Conservation (phyloP, 2,113 vertebrate species). For the Callionymus lyra region DNA sequence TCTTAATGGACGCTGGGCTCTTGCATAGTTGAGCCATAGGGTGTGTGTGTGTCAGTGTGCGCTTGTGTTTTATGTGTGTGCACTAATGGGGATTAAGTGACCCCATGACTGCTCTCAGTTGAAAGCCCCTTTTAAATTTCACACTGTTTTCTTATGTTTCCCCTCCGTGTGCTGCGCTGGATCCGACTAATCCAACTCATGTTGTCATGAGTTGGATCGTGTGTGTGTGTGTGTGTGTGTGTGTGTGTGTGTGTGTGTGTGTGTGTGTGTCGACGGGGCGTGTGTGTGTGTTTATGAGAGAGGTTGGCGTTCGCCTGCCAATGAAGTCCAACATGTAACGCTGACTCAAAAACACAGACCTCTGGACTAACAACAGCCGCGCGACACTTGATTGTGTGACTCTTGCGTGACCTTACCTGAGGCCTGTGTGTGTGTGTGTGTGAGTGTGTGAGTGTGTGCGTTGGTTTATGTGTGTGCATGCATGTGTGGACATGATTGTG, state of each 20-base stretch:
- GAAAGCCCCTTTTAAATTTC: constrained; percentile 52
- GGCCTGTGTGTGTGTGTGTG: no score
- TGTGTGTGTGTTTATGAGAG: constrained; percentile 23
- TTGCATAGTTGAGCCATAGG: constrained; percentile 26
- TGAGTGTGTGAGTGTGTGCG: constrained; percentile 1
- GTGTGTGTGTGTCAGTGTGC: constrained; percentile 14
- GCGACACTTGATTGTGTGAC: constrained; percentile 5
- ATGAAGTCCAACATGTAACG: constrained; percentile 19
- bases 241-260: constrained; percentile 24
- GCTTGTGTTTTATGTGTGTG: constrained; percentile 39
- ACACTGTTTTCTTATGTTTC: constrained; percentile 46
- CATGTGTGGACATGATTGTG: constrained; percentile 3
- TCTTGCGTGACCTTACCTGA: constrained; percentile 16
- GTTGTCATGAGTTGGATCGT: constrained; percentile 29
- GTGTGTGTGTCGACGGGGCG: no score
- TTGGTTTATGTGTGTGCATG: constrained; percentile 2
- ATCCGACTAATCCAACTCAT: constrained; percentile 32
- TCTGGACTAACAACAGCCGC: constrained; percentile 20
- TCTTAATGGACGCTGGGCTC: constrained; percentile 55
- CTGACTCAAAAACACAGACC: constrained; percentile 27
- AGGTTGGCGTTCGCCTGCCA: constrained; percentile 21
- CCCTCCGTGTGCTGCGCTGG: constrained; percentile 18
- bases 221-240: constrained; percentile 15
- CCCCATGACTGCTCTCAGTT: constrained; percentile 40
- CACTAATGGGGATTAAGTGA: constrained; percentile 48